Evolutionary conservation across 2,797 vertebrate species (phyloP).

Genomic region (Labeo calbasu): DNA sequence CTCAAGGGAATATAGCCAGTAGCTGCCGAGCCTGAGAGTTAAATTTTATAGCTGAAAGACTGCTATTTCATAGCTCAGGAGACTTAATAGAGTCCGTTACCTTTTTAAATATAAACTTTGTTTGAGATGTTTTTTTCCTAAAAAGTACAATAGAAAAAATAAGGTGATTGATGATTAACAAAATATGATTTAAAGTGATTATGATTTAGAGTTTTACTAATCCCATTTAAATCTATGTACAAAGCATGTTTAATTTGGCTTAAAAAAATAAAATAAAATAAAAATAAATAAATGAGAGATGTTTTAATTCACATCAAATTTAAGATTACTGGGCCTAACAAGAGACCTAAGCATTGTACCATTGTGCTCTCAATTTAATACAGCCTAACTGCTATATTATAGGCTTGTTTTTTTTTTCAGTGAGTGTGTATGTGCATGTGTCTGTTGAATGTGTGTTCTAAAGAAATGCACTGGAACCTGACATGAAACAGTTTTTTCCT

Average conservation of each 20-base stretch:
- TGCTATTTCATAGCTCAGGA: slow-evolving; percentile 1
- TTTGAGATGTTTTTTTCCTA: not conserved
- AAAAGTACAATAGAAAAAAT: not conserved
- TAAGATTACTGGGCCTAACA: not conserved
- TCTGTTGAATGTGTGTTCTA: slow-evolving; percentile 43
- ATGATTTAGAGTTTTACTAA: not conserved
- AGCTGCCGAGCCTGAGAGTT: slow-evolving; percentile 33
- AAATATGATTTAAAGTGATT: not conserved
- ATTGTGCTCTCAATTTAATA: slow-evolving; percentile 1
- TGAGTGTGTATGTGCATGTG: not conserved
- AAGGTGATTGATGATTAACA: not conserved
- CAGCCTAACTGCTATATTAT: not conserved
- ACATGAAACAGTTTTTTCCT: slow-evolving; percentile 49
- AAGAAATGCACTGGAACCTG: slow-evolving; percentile 37
- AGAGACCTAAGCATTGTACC: not conserved
- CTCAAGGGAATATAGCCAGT: not conserved
- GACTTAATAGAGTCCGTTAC: not conserved
- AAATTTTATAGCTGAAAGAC: not conserved
- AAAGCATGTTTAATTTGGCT: not conserved
- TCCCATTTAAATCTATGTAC: not conserved
- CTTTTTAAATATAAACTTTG: not conserved
- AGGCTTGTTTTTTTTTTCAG: not conserved
- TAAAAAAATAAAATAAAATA: no score
- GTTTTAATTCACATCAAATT: not conserved
- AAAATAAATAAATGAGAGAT: not conserved